phyloP scores from a whole-genome alignment of 2,888 invertebrate species.

The Limnephilus lunatus region DNA sequence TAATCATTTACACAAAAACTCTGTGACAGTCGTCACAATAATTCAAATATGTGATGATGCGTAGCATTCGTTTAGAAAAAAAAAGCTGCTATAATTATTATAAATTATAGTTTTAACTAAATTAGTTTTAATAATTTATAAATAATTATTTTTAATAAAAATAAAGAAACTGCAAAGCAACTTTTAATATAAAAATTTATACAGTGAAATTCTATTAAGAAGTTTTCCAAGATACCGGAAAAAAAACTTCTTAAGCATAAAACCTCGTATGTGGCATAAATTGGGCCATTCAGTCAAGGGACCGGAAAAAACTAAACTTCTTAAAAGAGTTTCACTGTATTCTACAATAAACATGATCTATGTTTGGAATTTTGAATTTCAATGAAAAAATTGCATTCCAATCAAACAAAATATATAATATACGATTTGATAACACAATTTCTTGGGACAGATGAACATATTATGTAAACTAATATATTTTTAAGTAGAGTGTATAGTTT shows the following conservation, averaged over 20 bases:
- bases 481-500: background rate
- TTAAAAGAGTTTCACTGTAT: background rate
- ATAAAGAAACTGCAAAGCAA: background rate
- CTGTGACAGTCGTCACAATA: background rate
- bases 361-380: background rate
- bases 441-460: background rate
- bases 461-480: background rate
- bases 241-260: no score
- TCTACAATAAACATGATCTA: background rate
- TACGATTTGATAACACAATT: background rate
- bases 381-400: background rate
- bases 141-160: background rate
- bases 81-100: background rate
- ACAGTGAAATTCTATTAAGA: no score
- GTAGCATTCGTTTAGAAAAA: background rate
- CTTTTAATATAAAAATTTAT: background rate
- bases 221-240: no score
- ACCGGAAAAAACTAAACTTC: no score
- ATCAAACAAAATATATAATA: background rate
- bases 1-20: background rate
- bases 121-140: background rate
- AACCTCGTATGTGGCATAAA: no score
- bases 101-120: background rate
- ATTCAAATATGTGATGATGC: background rate
- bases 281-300: no score